Evolutionary conservation across 2,888 invertebrate species (phyloP).

Genomic region (Melangyna quadrimaculata): DNA sequence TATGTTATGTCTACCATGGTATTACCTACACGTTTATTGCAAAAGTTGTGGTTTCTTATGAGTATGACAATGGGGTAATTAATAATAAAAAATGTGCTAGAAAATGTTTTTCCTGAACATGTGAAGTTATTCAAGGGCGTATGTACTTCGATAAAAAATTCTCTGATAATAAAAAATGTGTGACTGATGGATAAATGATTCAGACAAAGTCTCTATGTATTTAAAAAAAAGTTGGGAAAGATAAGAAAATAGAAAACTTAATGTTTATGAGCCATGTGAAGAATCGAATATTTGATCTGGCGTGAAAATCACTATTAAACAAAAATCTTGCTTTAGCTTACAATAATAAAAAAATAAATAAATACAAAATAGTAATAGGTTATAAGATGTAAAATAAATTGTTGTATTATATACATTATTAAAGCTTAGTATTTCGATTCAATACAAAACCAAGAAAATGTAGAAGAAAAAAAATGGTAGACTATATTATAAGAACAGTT

Average conservation of each 20-base stretch:
- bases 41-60: slow-evolving; percentile 48
- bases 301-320: too few relatives aligned
- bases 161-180: neutral
- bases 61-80: slow-evolving; percentile 57
- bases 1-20: slow-evolving; percentile 13
- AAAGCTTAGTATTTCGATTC: too few relatives aligned
- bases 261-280: too few relatives aligned
- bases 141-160: neutral
- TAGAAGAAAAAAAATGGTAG: too few relatives aligned
- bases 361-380: too few relatives aligned
- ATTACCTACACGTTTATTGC: slow-evolving; percentile 6
- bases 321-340: too few relatives aligned
- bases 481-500: too few relatives aligned
- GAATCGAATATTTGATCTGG: too few relatives aligned
- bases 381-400: too few relatives aligned
- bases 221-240: neutral
- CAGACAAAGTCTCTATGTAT: neutral
- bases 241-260: neutral
- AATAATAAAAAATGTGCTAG: slow-evolving; percentile 47
- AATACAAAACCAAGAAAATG: too few relatives aligned
- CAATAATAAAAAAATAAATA: too few relatives aligned
- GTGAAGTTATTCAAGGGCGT: slow-evolving; percentile 3
- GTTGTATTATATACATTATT: too few relatives aligned
- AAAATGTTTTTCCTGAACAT: neutral
- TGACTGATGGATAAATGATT: neutral